Conservation (phyloP, 1,140 invertebrate genomes). For the Drosophila murphyi region DNA sequence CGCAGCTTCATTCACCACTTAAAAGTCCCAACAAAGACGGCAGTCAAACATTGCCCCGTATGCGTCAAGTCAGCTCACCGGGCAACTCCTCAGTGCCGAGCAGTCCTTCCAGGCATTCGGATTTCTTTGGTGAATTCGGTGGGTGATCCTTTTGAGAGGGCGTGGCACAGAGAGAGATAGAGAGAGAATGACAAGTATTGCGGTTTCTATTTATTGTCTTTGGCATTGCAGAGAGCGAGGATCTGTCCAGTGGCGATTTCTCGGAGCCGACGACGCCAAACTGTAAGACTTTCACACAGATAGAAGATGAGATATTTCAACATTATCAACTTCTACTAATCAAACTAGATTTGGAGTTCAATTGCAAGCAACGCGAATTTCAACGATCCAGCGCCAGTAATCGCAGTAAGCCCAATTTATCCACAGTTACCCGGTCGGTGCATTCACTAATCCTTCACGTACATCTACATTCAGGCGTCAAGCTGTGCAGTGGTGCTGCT, state of each 20-base stretch:
- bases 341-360: slow-evolving; percentile 90
- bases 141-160: slow-evolving; percentile 11
- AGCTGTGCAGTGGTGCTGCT: slow-evolving; percentile 62
- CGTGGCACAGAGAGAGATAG: no score
- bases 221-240: slow-evolving; percentile 75
- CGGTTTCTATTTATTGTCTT: not conserved
- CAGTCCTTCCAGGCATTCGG: slow-evolving; percentile 87
- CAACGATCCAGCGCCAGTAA: slow-evolving; percentile 84
- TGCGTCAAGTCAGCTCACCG: slow-evolving; percentile 65
- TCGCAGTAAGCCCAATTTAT: slow-evolving; percentile 55
- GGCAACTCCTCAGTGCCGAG: slow-evolving; percentile 87
- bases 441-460: not conserved
- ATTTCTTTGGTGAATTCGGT: slow-evolving; percentile 86
- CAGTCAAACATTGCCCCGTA: slow-evolving; percentile 49
- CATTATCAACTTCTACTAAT: slow-evolving; percentile 88
- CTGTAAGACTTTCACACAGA: slow-evolving; percentile 67
- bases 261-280: slow-evolving; percentile 81
- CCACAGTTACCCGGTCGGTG: not conserved
- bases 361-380: slow-evolving; percentile 90
- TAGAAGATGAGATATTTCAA: slow-evolving; percentile 86
- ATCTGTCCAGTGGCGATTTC: slow-evolving; percentile 81
- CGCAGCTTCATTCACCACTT: slow-evolving; percentile 70
- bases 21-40: slow-evolving; percentile 79
- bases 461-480: slow-evolving; percentile 38
- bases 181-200: not conserved